Evolutionary conservation across 2,797 vertebrate species (phyloP).

Genomic region (Fringilla coelebs): DNA sequence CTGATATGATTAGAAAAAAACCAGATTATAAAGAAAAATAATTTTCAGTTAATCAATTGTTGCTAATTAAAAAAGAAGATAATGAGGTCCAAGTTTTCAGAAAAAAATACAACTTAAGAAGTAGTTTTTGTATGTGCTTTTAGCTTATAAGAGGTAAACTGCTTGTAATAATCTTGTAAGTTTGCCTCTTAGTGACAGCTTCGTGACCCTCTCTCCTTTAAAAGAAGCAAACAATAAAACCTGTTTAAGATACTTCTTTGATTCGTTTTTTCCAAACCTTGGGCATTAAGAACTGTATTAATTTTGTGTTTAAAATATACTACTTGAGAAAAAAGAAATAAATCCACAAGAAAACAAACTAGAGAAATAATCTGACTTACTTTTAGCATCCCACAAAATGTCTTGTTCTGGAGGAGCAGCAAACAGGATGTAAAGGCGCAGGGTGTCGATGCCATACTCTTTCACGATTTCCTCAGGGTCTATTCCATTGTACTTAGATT

Average conservation of each 20-base stretch:
- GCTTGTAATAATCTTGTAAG: not conserved
- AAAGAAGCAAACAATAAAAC: not conserved
- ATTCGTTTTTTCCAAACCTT: not conserved
- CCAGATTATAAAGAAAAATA: not conserved
- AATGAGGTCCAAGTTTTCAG: not conserved
- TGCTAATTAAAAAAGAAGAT: not conserved
- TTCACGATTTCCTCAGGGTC: conserved; percentile 87
- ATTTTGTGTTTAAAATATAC: not conserved
- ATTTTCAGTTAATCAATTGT: not conserved
- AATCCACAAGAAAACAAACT: not conserved
- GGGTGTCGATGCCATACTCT: conserved; percentile 89
- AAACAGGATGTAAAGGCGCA: conserved; percentile 90
- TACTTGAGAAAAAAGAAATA: not conserved
- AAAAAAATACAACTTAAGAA: not conserved
- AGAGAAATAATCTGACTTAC: conserved; percentile 72
- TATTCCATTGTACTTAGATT: conserved; percentile 94
- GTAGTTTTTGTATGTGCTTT: not conserved
- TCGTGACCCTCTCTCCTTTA: not conserved
- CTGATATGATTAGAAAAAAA: not conserved
- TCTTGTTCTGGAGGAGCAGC: conserved; percentile 94
- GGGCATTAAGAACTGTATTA: not conserved
- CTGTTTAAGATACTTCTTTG: not conserved
- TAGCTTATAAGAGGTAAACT: not conserved
- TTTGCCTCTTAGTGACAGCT: not conserved
- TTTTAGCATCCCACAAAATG: conserved; percentile 92